A percentile compares a stretch with the other conserved stretches of the same genome.
Evolutionary conservation across 2,797 vertebrate genomes (phyloP).

Genomic region (Myripristis jacobus): DNA sequence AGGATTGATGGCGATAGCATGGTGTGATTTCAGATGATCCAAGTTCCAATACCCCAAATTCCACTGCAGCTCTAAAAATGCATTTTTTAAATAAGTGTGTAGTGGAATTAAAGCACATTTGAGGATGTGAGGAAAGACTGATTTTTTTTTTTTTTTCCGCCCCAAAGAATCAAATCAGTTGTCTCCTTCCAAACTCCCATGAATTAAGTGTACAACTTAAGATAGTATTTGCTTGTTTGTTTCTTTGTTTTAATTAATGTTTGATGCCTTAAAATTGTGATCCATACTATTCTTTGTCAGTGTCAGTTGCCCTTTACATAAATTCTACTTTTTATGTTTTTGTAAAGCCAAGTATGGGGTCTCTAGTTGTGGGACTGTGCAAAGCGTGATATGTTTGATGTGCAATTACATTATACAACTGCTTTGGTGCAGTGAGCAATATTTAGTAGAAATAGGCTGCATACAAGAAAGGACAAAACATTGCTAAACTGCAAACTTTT

Average conservation of each 20-base stretch:
- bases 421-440: neutral
- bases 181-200: neutral
- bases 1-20: neutral
- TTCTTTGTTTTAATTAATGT: no score
- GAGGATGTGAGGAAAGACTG: neutral
- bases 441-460: no score
- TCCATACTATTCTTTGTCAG: neutral
- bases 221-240: neutral
- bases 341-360: neutral
- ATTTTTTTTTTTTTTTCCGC: neutral
- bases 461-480: no score
- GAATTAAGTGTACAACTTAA: neutral
- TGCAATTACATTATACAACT: conserved; percentile 9
- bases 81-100: neutral
- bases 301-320: neutral
- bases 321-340: neutral
- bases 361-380: neutral
- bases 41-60: neutral
- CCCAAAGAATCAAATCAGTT: neutral
- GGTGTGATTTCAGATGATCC: neutral
- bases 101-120: neutral
- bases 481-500: neutral
- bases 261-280: neutral
- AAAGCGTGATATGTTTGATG: no score
- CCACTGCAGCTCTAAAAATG: neutral